Base-by-base conservation (phyloP, 2,888 invertebrate species). In the Idaea dimidiata region DNA sequence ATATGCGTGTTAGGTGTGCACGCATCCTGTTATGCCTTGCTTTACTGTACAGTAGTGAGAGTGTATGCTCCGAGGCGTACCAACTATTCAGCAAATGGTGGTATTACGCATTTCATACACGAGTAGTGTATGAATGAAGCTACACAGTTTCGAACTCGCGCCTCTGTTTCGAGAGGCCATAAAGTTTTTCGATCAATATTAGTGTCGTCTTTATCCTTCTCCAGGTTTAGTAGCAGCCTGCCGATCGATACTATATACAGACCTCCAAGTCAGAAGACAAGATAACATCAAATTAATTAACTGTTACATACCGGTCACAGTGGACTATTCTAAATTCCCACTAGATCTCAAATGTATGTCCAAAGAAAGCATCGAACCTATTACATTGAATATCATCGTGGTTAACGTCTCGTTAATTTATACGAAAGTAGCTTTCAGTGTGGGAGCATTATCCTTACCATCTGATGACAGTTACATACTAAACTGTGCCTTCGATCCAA, bases 211-310 rank as follows among this genome's bases (percentile, higher is more conserved):
- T 24, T 24, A 24, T 24, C 5, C 3, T 24, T 24, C n/a, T 93
- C 0, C 88, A 96, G 96, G 96, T 74, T 89, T 96, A 59, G 93
- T 94, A 14, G 93, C 94, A 17, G 92, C 94, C 58, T 95, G 95
- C 77, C 94, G 94, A 68, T 95, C 95, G 4, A 87, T 95, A 63
- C 80, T 95, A 43, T 93, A 95, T 71, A 94, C 95, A 58, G 95
- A 95, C 80, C 87, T 95, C 75, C 94, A 94, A 76, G 89, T 95
- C 14, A 93, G 93, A 76, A 86, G 80, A 68, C 88, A 86, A 43
- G 88, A 83, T 16, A 76, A 91, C 7, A 86, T 89, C 10, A 73
- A 78, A 31, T 71, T 87, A n/a, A 80, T 86, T 59, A 83, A 88
- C 65, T 90, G 89, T 62, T 86, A 86, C 65, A 72, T 76, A 60